phyloP scores from a whole-genome alignment of 2,888 invertebrate genomes.

The Drosophila longiperda region DNA sequence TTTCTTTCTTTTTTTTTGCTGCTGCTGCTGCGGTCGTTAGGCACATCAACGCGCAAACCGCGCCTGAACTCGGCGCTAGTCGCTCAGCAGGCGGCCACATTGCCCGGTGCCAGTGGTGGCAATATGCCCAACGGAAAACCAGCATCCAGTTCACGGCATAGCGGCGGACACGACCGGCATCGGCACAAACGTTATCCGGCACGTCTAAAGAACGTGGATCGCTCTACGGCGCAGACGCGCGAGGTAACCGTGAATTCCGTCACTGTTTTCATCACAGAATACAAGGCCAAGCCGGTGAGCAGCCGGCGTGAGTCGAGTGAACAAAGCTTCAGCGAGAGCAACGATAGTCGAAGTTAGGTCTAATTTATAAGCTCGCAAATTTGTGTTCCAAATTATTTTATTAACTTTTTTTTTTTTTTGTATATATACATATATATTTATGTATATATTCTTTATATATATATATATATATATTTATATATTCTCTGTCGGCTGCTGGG shows the following conservation, averaged over 20 bases:
- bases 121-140: constrained; percentile 85
- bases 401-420: constrained; percentile 5
- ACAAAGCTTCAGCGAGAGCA: constrained; percentile 85
- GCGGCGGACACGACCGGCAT: constrained; percentile 86
- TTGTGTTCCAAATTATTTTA: constrained; percentile 39
- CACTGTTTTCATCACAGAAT: constrained; percentile 98
- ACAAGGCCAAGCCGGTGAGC: constrained; percentile 90
- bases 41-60: constrained; percentile 95
- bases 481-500: constrained; percentile 15
- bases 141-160: constrained; percentile 82
- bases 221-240: constrained; percentile 96
- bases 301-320: constrained; percentile 85
- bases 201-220: constrained; percentile 95
- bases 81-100: constrained; percentile 95
- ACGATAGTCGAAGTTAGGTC: constrained; percentile 85
- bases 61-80: constrained; percentile 98
- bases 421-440: constrained; percentile 14
- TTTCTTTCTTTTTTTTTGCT: neutral
- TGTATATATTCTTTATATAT: constrained; percentile 20
- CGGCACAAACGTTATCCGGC: constrained; percentile 90
- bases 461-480: constrained; percentile 17
- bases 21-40: constrained; percentile 85
- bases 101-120: constrained; percentile 87
- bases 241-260: constrained; percentile 99
- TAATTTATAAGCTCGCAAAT: constrained; percentile 21